Percentiles rank a stretch among this genome's conserved stretches.
Conservation (phyloP, 1,140 invertebrate species). For the Saxidomus purpurata region DNA sequence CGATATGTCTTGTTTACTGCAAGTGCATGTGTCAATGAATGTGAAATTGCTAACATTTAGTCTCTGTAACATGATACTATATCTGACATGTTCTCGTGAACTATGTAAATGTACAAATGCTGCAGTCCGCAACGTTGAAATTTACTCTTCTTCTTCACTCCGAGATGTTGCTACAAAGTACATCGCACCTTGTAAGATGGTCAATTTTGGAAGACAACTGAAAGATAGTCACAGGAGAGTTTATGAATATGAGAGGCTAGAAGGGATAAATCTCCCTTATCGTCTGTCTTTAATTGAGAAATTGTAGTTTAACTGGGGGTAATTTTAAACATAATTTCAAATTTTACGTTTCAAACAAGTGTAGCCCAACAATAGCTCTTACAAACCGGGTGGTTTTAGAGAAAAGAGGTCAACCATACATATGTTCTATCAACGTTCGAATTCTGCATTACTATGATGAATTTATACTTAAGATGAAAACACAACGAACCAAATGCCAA, state of each 20-base stretch:
- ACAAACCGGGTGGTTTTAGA: neutral
- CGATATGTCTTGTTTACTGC: neutral
- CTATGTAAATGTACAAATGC: neutral
- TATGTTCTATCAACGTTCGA: neutral
- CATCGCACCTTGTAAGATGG: neutral
- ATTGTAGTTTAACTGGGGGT: no score
- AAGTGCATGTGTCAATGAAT: neutral
- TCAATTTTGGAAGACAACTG: neutral
- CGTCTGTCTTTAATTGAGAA: no score
- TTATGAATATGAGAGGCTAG: no score
- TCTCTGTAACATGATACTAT: neutral
- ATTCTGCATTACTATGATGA: no score
- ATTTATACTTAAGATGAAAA: neutral
- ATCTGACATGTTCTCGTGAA: neutral
- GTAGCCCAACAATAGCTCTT: neutral
- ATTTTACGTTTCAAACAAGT: neutral
- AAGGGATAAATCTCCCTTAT: no score
- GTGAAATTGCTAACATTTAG: neutral
- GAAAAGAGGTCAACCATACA: neutral
- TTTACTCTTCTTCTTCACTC: no score
- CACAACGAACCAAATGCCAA: neutral
- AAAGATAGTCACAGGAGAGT: no score
- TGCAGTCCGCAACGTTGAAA: no score
- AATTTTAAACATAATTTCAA: no score
- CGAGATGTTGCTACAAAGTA: neutral